phyloP scores from a whole-genome alignment of 2,113 vertebrate species.

The Marmota monax region DNA sequence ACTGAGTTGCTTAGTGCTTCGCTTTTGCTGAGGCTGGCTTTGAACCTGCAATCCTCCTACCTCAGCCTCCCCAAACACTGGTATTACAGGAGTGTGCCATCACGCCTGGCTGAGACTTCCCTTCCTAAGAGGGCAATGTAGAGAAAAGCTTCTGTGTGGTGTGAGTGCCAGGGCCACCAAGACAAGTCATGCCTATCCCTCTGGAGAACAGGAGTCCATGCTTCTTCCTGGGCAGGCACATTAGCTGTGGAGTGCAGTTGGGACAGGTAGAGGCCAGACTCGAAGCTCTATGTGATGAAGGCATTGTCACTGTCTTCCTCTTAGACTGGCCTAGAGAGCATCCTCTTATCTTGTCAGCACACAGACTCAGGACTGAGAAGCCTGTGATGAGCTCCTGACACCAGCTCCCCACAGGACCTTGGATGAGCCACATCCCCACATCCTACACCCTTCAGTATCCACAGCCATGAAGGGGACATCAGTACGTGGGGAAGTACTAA shows the following conservation, averaged over 20 bases:
- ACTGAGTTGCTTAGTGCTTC: too few relatives aligned
- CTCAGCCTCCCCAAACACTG: too few relatives aligned
- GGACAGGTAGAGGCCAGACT: accelerated
- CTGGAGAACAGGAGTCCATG: accelerated
- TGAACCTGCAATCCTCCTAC: too few relatives aligned
- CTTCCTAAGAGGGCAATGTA: background rate
- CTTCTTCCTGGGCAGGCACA: background rate
- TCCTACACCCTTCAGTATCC: background rate
- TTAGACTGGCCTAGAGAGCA: background rate
- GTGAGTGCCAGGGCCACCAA: background rate
- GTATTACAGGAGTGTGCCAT: too few relatives aligned
- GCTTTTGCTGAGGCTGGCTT: too few relatives aligned
- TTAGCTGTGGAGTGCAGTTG: background rate
- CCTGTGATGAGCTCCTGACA: background rate
- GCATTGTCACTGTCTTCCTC: background rate
- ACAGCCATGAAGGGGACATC: too few relatives aligned
- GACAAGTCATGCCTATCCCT: background rate
- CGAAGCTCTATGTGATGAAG: background rate
- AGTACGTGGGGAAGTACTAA: accelerated
- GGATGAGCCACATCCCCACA: background rate
- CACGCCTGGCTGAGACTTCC: background rate
- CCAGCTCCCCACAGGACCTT: background rate
- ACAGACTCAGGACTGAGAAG: background rate
- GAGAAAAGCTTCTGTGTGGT: background rate
- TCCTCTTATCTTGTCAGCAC: background rate